Base-by-base conservation (phyloP, 2,888 invertebrate species). In the Pachymerium ferrugineum region DNA sequence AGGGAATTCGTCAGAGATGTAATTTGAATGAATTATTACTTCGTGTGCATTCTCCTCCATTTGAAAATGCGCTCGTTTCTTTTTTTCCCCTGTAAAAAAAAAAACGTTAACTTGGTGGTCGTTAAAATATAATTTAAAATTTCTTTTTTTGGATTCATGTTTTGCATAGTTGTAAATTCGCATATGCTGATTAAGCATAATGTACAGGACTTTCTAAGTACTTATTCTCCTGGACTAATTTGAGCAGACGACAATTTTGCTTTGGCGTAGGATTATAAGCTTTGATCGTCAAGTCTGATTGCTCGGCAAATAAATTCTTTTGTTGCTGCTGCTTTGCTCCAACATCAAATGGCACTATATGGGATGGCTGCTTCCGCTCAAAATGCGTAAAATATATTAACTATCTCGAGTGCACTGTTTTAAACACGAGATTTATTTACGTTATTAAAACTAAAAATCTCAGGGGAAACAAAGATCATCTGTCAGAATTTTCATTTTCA, bases 241-340 rank as follows among this genome's bases (percentile, higher is more conserved):
- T 62, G 14, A 54, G 62, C 25, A 62, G 25, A 62, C 62, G 28
- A 62, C 28, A 62, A 62, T 62, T 62, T 62, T 28, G 62, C 62
- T 25, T 62, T 62, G 62, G 25, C 62, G 25, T 62, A 62, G 62
- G 62, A 62, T 62, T 62, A 62, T 62, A 62, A 62, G 62, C 62
- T 62, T 62, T 62, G 62, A 62, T 62, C 62, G 28, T 62, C 62
- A 62, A 19, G 19, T 54, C 25, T 54, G 54, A 62, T 25, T 62
- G 28, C 62, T 12, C 12, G 1, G 62, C 62, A 62, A 62, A 62
- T 62, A 62, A 62, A 62, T 62, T 62, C 62, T 10, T 62, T 28
- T 62, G 62, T n/a, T 62, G 62, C 62, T 14, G 25, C 62, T 62
- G 62, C 62, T 62, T 62, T 12, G 47, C 22, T 22, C 62, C 28